Conservation (phyloP, 2,797 vertebrate species). For the Galaxias olidus region DNA sequence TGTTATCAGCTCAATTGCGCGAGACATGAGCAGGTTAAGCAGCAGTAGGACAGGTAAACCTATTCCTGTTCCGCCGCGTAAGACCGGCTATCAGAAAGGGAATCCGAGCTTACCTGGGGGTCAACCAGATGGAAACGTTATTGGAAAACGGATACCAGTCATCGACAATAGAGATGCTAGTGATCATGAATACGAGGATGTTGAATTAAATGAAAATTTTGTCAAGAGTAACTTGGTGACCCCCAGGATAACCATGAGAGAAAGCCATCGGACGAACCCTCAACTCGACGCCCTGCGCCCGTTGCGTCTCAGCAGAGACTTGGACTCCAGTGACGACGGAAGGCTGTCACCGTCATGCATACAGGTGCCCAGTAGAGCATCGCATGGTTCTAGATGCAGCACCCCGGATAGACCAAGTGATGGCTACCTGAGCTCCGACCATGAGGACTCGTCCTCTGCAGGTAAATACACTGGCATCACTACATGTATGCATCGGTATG, state of each 20-base stretch:
- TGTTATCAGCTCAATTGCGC: constrained; percentile 37
- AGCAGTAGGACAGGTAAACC: constrained; percentile 66
- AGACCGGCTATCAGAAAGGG: constrained; percentile 28
- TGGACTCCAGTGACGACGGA: constrained; percentile 76
- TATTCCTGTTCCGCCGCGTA: constrained; percentile 66
- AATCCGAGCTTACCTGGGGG: constrained; percentile 4
- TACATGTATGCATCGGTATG: no score
- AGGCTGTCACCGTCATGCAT: constrained; percentile 69
- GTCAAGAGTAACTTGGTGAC: constrained; percentile 75
- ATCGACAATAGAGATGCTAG: constrained; percentile 58
- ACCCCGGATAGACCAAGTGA: constrained; percentile 85
- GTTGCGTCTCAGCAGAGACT: constrained; percentile 69
- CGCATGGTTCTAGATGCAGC: constrained; percentile 75
- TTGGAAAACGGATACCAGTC: constrained; percentile 37
- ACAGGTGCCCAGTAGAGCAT: constrained; percentile 44
- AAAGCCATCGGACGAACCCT: constrained; percentile 45
- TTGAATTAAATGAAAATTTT: constrained; percentile 82
- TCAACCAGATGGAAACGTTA: constrained; percentile 39
- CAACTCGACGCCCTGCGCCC: constrained; percentile 55
- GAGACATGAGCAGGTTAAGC: constrained; percentile 54
- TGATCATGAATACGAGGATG: constrained; percentile 82
- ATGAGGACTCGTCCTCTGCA: constrained; percentile 82
- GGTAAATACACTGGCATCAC: constrained; percentile 59
- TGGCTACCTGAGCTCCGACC: constrained; percentile 88
- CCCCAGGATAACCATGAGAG: constrained; percentile 50